Conservation (phyloP, 2,113 vertebrate species). For the Eptesicus fuscus region DNA sequence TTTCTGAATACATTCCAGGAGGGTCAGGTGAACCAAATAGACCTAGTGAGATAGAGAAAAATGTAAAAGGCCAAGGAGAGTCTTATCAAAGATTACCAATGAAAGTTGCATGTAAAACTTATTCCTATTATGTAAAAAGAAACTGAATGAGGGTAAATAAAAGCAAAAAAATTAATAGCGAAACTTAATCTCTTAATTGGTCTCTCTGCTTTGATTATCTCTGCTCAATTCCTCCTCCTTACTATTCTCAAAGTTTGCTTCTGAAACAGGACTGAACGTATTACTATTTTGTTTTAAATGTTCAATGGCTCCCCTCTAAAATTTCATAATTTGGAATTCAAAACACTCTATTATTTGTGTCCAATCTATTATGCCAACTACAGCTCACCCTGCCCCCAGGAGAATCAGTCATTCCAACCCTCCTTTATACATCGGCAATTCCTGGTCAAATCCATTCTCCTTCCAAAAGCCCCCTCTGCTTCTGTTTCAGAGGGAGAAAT, state of each 20-base stretch:
- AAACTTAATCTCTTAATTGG: slow-evolving; percentile 11
- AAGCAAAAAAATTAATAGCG: not conserved
- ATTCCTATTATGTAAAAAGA: not conserved
- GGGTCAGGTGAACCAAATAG: slow-evolving; percentile 10
- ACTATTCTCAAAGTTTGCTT: not conserved
- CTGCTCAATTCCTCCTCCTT: not conserved
- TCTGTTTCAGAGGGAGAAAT: not conserved
- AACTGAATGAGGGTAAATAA: not conserved
- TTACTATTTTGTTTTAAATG: not conserved
- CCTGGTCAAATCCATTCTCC: not conserved
- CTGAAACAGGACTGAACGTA: not conserved
- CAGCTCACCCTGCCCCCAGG: not conserved
- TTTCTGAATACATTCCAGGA: slow-evolving; percentile 30
- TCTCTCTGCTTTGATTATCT: not conserved
- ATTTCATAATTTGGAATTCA: not conserved
- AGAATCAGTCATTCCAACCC: not conserved
- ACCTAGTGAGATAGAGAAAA: not conserved
- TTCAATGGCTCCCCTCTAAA: not conserved
- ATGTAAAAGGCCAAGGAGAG: slow-evolving; percentile 31
- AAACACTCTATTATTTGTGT: not conserved
- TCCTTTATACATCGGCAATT: not conserved
- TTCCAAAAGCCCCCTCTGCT: not conserved
- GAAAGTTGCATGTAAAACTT: not conserved
- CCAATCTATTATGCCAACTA: not conserved
- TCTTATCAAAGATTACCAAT: not conserved